Percentiles rank a stretch among this genome's conserved stretches.
Conservation (phyloP, 2,888 invertebrate genomes). For the Dasysyrphus tricinctus region DNA sequence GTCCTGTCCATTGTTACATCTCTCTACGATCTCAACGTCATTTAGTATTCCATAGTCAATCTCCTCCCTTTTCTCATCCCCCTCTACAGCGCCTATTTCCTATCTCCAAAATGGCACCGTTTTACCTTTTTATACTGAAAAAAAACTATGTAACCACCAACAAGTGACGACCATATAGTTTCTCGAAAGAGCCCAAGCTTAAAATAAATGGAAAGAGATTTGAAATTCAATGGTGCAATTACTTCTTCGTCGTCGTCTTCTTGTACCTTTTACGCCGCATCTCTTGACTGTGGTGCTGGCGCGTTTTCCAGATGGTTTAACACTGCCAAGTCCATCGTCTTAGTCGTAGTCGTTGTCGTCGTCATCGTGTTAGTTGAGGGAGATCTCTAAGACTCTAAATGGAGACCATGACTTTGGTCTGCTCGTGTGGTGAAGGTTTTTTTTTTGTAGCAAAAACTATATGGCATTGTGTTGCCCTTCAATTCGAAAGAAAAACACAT, state of each 20-base stretch:
- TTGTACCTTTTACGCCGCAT: constrained; percentile 29
- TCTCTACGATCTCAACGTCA: constrained; percentile 64
- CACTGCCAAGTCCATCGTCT: constrained; percentile 31
- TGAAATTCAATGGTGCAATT: constrained; percentile 74
- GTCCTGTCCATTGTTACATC: constrained; percentile 74
- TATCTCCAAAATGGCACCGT: constrained; percentile 28
- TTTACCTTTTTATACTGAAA: constrained; percentile 16
- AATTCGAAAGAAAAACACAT: constrained; percentile 57
- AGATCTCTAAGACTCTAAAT: constrained; percentile 19
- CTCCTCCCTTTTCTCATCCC: not conserved
- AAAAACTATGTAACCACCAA: constrained; percentile 14
- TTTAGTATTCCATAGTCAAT: constrained; percentile 33
- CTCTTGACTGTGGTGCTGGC: not conserved
- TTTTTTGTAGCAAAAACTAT: constrained; percentile 37
- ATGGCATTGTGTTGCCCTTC: constrained; percentile 57
- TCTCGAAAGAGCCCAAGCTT: constrained; percentile 43
- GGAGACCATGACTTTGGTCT: constrained; percentile 67
- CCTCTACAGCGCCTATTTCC: too few relatives aligned
- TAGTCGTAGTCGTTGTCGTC: not conserved
- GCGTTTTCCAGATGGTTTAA: constrained; percentile 67
- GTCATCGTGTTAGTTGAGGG: constrained; percentile 12
- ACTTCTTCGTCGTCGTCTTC: constrained; percentile 57
- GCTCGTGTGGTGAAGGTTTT: not conserved
- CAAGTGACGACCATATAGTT: constrained; percentile 50
- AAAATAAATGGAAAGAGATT: constrained; percentile 71